Conservation (phyloP, 2,113 vertebrate species). For the Leiothrix lutea region DNA sequence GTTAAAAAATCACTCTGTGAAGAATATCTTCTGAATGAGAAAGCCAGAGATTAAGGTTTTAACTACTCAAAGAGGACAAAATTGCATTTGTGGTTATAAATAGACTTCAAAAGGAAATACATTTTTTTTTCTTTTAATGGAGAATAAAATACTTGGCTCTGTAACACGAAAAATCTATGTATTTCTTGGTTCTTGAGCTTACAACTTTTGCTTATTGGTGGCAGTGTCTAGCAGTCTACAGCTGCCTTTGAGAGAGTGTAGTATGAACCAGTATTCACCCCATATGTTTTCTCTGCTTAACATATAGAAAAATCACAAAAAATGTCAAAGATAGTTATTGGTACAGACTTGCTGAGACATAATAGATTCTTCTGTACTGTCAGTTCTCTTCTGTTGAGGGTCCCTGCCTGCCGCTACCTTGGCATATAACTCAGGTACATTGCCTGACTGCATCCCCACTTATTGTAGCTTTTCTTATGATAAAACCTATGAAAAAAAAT, state of each 20-base stretch:
- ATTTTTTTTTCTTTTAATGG: neutral
- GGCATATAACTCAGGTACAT: neutral
- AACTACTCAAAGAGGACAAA: neutral
- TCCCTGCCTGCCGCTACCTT: neutral
- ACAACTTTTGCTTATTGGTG: neutral
- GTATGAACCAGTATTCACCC: neutral
- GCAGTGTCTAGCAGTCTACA: neutral
- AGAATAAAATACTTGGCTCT: neutral
- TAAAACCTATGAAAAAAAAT: neutral
- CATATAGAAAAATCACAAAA: neutral
- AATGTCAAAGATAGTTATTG: neutral
- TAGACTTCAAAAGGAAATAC: neutral
- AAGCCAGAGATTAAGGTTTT: slow-evolving; percentile 7
- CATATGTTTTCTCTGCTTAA: neutral
- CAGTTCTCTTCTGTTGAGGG: neutral
- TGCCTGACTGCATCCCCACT: neutral
- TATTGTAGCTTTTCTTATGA: neutral
- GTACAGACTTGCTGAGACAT: neutral
- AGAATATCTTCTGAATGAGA: neutral
- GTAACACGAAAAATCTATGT: neutral
- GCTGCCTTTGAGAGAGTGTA: neutral
- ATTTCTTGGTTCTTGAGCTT: neutral
- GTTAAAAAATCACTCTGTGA: neutral
- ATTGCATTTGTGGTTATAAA: slow-evolving; percentile 9
- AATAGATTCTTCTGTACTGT: neutral